Evolutionary conservation across 2,113 vertebrate species (phyloP).

Genomic region (Dicentrarchus labrax): DNA sequence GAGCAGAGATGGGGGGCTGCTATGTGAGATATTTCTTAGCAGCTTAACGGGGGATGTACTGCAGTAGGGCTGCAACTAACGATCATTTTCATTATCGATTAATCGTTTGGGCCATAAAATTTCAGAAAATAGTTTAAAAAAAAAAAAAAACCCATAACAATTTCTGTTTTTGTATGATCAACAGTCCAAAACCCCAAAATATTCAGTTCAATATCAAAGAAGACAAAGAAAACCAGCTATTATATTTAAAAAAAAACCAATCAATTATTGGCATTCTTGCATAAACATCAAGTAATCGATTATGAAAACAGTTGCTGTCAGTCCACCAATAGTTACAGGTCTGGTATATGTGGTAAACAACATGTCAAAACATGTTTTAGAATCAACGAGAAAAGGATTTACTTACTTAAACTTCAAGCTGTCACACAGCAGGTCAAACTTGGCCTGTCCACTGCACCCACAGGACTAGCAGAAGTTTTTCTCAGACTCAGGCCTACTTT

Average conservation of each 20-base stretch:
- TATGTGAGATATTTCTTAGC: slow-evolving; percentile 25
- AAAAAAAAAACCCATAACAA: not conserved
- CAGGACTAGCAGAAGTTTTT: slow-evolving; percentile 40
- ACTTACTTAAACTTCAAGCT: slow-evolving; percentile 38
- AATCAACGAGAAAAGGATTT: slow-evolving; percentile 7
- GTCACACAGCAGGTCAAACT: slow-evolving; percentile 44
- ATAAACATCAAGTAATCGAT: not conserved
- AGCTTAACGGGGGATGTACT: not conserved
- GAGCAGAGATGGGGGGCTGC: slow-evolving; percentile 1
- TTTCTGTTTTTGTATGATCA: not conserved
- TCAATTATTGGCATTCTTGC: not conserved
- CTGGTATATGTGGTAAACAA: not conserved
- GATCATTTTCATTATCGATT: slow-evolving; percentile 27
- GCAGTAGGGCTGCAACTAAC: not conserved
- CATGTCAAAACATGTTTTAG: not conserved
- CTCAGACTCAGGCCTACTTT: slow-evolving; percentile 72
- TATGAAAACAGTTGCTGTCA: not conserved
- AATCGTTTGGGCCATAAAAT: slow-evolving; percentile 1
- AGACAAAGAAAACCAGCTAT: not conserved
- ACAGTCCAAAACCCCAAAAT: not conserved
- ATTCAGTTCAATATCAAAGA: not conserved
- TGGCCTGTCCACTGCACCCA: slow-evolving; percentile 52
- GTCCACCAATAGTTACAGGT: not conserved
- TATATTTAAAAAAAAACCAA: not conserved
- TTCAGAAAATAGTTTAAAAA: not conserved